phyloP scores from a whole-genome alignment of 2,888 invertebrate species.

The Nomada goodeniana region DNA sequence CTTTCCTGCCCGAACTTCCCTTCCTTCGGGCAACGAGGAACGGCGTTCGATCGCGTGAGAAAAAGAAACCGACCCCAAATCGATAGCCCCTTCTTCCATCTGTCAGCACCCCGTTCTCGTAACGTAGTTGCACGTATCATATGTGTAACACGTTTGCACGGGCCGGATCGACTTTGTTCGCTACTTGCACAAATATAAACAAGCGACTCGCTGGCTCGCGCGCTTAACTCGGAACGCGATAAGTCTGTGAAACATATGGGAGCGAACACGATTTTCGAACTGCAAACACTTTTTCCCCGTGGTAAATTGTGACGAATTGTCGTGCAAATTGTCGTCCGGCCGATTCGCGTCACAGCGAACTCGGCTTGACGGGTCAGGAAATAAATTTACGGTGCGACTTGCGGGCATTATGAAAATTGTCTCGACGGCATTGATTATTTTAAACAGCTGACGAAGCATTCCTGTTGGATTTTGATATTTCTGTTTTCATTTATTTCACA shows the following conservation, averaged over 20 bases:
- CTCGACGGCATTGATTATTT: background rate
- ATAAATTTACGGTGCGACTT: background rate
- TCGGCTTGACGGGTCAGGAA: background rate
- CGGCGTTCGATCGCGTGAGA: background rate
- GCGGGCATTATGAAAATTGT: background rate
- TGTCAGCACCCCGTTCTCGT: background rate
- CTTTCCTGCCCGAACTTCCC: conserved; percentile 37
- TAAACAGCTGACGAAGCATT: background rate
- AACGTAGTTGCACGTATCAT: no score
- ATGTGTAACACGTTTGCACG: conserved; percentile 31
- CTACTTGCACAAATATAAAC: conserved; percentile 33
- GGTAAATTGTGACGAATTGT: conserved; percentile 35
- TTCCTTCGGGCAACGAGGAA: conserved; percentile 17
- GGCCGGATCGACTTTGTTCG: conserved; percentile 9
- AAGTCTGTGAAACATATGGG: conserved; percentile 1
- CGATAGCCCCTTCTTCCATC: background rate
- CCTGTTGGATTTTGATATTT: background rate
- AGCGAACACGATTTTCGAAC: conserved; percentile 1
- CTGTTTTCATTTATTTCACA: background rate
- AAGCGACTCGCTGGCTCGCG: background rate
- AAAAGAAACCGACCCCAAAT: background rate
- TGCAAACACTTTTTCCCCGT: conserved; percentile 16
- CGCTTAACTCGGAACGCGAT: background rate
- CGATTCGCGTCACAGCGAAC: background rate
- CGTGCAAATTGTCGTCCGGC: background rate